These are phyloP conservation scores for Acipenser oxyrinchus DNA, from an alignment of 2,797 vertebrate species.

Conservation along the genomic window DNA sequence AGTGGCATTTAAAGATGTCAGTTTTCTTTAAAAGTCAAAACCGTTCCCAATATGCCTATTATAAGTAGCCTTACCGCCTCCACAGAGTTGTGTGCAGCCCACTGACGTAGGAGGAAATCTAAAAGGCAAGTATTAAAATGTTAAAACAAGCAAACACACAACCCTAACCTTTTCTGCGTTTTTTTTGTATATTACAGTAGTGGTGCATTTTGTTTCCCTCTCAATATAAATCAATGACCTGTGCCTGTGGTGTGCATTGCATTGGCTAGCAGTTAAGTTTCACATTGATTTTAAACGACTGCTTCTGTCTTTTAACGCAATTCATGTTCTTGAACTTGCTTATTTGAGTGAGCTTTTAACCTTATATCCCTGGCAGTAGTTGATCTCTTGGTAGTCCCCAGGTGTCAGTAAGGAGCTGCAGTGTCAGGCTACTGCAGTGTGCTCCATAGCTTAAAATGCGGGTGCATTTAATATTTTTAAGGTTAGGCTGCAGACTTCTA, in stretches of 20 bases:
- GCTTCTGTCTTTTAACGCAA: constrained; percentile 28
- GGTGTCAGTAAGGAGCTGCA: too few relatives aligned
- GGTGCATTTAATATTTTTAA: too few relatives aligned
- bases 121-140: constrained; percentile 10
- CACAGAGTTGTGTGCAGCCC: constrained; percentile 25
- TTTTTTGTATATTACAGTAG: constrained; percentile 23
- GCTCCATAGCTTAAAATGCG: too few relatives aligned
- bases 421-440: too few relatives aligned
- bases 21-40: too few relatives aligned
- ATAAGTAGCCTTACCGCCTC: constrained; percentile 25
- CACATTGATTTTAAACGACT: constrained; percentile 21
- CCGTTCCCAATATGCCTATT: not conserved
- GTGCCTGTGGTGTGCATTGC: constrained; percentile 9
- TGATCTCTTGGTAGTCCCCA: too few relatives aligned
- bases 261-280: constrained; percentile 10
- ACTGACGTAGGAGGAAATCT: constrained; percentile 27
- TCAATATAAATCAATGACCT: constrained; percentile 13
- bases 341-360: too few relatives aligned
- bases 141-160: not conserved
- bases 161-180: too few relatives aligned
- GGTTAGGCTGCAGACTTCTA: too few relatives aligned
- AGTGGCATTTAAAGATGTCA: not conserved
- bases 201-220: constrained; percentile 11
- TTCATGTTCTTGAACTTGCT: too few relatives aligned
- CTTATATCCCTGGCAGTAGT: too few relatives aligned